These are phyloP conservation scores for Rhynchophorus ferrugineus DNA, from an alignment of 1,140 invertebrate species.

Conservation along the genomic window DNA sequence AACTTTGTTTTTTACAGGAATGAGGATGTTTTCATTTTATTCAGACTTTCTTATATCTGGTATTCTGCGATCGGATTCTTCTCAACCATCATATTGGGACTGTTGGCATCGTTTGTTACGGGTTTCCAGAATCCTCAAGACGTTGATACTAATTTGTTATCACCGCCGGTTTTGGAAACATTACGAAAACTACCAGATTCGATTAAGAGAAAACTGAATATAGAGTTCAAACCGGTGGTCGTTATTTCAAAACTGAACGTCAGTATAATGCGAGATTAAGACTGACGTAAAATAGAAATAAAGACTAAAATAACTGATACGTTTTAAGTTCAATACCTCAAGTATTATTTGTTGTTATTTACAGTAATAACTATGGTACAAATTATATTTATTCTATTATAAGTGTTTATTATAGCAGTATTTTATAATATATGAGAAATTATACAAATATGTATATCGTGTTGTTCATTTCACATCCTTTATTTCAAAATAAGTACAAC, in stretches of 20 bases:
- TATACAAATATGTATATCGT: too few species aligned
- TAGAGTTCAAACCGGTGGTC: slow-evolving; percentile 10
- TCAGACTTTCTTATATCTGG: slow-evolving; percentile 66
- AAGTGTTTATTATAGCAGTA: too few species aligned
- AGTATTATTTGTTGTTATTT: too few species aligned
- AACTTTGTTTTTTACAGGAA: slow-evolving; percentile 8
- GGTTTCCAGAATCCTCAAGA: slow-evolving; percentile 47
- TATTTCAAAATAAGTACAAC: too few species aligned
- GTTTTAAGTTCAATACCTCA: too few species aligned
- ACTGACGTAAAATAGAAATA: neutral
- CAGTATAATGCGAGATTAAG: neutral
- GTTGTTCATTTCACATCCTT: too few species aligned
- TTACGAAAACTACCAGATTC: slow-evolving; percentile 6
- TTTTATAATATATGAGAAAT: too few species aligned
- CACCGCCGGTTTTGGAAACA: slow-evolving; percentile 43
- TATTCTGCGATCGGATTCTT: slow-evolving; percentile 59
- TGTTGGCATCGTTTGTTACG: slow-evolving; percentile 54
- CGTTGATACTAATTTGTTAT: slow-evolving; percentile 47
- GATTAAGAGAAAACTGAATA: slow-evolving; percentile 15
- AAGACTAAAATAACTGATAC: too few species aligned
- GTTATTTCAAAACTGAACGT: neutral
- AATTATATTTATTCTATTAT: too few species aligned
- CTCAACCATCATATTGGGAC: slow-evolving; percentile 54
- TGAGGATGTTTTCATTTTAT: slow-evolving; percentile 42
- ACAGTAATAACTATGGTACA: too few species aligned